Conservation (phyloP, 2,797 vertebrate species). For the Lophotriccus pileatus region DNA sequence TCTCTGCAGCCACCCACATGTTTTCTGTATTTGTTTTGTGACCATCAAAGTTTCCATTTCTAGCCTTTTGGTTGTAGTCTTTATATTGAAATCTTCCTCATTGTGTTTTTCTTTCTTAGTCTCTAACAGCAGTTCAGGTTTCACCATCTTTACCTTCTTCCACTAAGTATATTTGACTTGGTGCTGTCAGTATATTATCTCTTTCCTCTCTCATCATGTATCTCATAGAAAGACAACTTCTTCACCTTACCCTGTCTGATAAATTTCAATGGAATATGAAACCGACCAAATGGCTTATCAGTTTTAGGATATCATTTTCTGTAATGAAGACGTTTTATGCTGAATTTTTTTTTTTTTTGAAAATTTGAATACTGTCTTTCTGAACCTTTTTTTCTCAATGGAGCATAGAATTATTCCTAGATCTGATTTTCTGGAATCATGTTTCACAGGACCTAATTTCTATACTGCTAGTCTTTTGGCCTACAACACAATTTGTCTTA, state of each 20-base stretch:
- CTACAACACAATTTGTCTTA: background rate
- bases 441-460: background rate
- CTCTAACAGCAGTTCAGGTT: background rate
- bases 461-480: background rate
- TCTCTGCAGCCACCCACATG: background rate
- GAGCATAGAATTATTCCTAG: background rate
- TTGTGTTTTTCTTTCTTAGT: background rate
- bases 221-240: background rate
- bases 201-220: background rate
- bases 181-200: rapidly evolving
- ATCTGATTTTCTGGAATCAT: rapidly evolving
- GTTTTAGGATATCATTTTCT: background rate
- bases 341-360: background rate
- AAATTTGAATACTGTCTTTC: background rate
- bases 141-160: background rate
- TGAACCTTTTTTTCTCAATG: background rate
- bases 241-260: background rate
- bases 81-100: background rate
- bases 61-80: background rate
- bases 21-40: background rate
- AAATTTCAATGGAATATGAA: background rate
- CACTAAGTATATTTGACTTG: background rate
- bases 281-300: background rate
- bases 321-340: background rate
- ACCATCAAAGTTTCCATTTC: background rate